phyloP scores from a whole-genome alignment of 2,888 invertebrate species.

The Deroplatys truncata region DNA sequence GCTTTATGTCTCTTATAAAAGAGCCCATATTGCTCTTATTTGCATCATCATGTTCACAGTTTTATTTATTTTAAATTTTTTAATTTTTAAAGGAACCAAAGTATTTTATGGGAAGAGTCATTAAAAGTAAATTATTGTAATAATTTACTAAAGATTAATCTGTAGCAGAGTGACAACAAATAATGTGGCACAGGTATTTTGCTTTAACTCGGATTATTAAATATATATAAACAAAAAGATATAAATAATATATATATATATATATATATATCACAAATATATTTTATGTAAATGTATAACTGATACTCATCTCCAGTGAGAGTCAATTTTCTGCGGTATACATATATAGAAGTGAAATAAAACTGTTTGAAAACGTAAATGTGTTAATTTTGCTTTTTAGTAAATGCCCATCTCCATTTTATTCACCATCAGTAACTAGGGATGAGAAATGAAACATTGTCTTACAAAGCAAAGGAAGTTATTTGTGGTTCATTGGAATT shows the following conservation, averaged over 20 bases:
- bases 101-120: conserved; percentile 16
- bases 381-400: neutral
- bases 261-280: conserved; percentile 22
- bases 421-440: neutral
- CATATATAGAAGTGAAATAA: conserved; percentile 12
- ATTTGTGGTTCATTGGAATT: too few species aligned
- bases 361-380: neutral
- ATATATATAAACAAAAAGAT: conserved; percentile 20
- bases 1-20: neutral
- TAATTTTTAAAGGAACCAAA: conserved; percentile 18
- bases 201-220: conserved; percentile 19
- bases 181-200: conserved; percentile 20
- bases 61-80: conserved; percentile 3
- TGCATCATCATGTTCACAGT: neutral
- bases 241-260: conserved; percentile 9
- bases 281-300: conserved; percentile 30
- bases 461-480: too few species aligned
- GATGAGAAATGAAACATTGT: too few species aligned
- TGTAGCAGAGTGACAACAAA: neutral
- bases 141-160: conserved; percentile 1
- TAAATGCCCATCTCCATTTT: neutral
- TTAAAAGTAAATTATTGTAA: neutral
- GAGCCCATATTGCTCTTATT: neutral
- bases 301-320: conserved; percentile 29
- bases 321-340: conserved; percentile 23